phyloP scores from a whole-genome alignment of 2,113 vertebrate genomes.

The Bufo gargarizans region DNA sequence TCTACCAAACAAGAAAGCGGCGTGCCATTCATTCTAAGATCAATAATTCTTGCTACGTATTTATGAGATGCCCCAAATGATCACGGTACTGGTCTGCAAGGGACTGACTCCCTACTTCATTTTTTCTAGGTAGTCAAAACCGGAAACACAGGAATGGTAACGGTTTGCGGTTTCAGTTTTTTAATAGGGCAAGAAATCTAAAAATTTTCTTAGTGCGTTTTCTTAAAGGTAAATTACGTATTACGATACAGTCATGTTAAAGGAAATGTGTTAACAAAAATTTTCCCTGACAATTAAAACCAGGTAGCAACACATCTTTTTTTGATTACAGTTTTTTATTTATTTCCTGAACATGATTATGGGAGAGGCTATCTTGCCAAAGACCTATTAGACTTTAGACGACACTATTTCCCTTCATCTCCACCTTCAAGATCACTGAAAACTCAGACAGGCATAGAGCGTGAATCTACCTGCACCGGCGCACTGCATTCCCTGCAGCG shows the following conservation, averaged over 20 bases:
- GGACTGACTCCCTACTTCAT: neutral
- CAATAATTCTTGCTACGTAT: slow-evolving; percentile 42
- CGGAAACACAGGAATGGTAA: neutral
- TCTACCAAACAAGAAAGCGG: slow-evolving; percentile 16
- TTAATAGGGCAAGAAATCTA: neutral
- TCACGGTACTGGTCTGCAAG: neutral
- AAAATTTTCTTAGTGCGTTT: neutral
- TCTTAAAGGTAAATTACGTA: neutral
- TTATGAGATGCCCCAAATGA: slow-evolving; percentile 19
- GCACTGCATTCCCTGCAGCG: no score
- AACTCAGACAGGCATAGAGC: no score
- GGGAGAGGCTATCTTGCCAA: no score
- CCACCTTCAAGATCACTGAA: no score
- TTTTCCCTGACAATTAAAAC: no score
- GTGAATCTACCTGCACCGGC: no score
- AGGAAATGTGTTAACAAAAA: no score
- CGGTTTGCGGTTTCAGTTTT: neutral
- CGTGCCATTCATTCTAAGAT: slow-evolving; percentile 22
- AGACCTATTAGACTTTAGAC: no score
- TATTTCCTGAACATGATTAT: no score
- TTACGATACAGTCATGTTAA: neutral
- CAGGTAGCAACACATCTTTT: no score
- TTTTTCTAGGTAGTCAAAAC: neutral
- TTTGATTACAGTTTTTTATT: no score
- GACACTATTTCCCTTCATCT: no score